Evolutionary conservation across 2,888 invertebrate genomes (phyloP).

Genomic region (Magallana nippona): DNA sequence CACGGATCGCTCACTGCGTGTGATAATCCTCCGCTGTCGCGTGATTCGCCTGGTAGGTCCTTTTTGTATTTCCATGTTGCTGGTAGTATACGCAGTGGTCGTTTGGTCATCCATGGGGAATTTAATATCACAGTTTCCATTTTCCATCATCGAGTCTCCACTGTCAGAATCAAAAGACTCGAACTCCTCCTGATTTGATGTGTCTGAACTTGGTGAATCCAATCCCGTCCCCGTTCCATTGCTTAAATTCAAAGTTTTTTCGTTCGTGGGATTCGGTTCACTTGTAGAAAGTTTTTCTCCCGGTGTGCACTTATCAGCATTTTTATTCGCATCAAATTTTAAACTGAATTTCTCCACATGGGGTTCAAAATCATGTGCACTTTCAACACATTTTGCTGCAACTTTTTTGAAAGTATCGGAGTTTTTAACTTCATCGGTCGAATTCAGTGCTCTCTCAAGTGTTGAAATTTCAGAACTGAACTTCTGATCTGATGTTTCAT

Average conservation of each 20-base stretch:
- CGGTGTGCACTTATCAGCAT: constrained; percentile 25
- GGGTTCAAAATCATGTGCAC: background rate
- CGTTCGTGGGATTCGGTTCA: constrained; percentile 32
- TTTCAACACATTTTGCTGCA: constrained; percentile 28
- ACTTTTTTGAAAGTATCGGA: background rate
- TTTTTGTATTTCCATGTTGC: constrained; percentile 13
- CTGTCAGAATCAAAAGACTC: constrained; percentile 18
- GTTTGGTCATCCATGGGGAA: constrained; percentile 1
- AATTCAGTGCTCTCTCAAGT: constrained; percentile 29
- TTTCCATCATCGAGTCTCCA: constrained; percentile 18
- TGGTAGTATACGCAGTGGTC: constrained; percentile 7
- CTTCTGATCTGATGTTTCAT: constrained; percentile 27
- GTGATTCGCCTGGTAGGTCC: constrained; percentile 22
- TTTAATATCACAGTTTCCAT: constrained; percentile 31
- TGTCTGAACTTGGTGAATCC: constrained; percentile 20
- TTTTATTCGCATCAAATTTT: constrained; percentile 21
- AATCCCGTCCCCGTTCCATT: constrained; percentile 9
- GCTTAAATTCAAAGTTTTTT: constrained; percentile 21
- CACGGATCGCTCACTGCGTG: constrained; percentile 30
- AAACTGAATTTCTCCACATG: background rate
- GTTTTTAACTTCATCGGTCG: constrained; percentile 12
- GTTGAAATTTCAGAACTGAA: constrained; percentile 10
- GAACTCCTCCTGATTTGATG: constrained; percentile 6
- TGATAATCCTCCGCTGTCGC: constrained; percentile 29
- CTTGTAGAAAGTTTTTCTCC: constrained; percentile 18